Conservation (phyloP, 2,888 invertebrate genomes). For the Polyommatus iphigenia region DNA sequence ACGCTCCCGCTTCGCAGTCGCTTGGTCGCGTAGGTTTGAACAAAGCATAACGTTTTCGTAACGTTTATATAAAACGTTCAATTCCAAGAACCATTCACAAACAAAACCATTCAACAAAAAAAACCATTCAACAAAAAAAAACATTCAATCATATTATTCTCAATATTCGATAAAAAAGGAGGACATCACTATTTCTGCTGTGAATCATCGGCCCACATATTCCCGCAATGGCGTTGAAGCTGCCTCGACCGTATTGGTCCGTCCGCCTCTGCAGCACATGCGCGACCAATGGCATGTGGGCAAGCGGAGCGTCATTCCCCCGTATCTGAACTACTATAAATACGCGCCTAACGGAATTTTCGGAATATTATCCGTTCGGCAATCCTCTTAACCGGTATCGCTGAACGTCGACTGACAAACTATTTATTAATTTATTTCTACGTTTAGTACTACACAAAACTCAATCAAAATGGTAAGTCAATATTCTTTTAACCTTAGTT, state of each 20-base stretch:
- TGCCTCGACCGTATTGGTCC: conserved; percentile 71
- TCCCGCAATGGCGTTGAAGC: conserved; percentile 76
- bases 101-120: neutral
- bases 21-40: no score
- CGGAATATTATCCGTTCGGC: conserved; percentile 82
- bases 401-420: conserved; percentile 77
- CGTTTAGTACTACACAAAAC: conserved; percentile 72
- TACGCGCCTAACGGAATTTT: conserved; percentile 69
- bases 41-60: no score
- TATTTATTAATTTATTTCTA: conserved; percentile 71
- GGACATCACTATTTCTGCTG: conserved; percentile 40
- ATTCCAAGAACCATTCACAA: no score
- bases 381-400: conserved; percentile 84
- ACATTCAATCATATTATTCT: neutral
- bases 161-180: conserved; percentile 16
- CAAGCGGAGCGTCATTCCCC: conserved; percentile 73
- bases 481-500: conserved; percentile 36
- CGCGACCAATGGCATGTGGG: conserved; percentile 70
- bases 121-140: no score
- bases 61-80: no score
- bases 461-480: conserved; percentile 76
- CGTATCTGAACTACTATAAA: conserved; percentile 79
- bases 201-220: conserved; percentile 69
- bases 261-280: conserved; percentile 67
- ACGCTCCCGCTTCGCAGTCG: no score